phyloP scores from a whole-genome alignment of 1,140 invertebrate genomes.

The Periplaneta americana region DNA sequence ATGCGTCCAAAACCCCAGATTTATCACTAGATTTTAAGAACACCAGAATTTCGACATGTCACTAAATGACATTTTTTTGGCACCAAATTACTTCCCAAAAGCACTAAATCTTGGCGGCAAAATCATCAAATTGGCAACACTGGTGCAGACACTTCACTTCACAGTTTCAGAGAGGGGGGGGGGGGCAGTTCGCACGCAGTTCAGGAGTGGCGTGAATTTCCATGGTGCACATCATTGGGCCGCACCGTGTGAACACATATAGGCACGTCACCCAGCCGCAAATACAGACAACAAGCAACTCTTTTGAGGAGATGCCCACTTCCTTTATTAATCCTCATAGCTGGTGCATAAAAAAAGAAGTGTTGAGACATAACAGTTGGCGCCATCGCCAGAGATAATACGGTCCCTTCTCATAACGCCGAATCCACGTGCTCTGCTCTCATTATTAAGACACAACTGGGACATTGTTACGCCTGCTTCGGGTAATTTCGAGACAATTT shows the following conservation, averaged over 20 bases:
- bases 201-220: no score
- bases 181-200: no score
- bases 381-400: not conserved
- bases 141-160: no score
- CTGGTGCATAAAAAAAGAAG: conserved; percentile 39
- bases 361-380: conserved; percentile 21
- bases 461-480: not conserved
- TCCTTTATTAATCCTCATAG: conserved; percentile 26
- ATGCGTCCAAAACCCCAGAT: no score
- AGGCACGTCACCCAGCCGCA: not conserved
- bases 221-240: not conserved
- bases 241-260: not conserved
- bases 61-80: no score
- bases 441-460: not conserved
- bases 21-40: no score
- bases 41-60: no score
- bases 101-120: no score
- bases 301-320: not conserved
- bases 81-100: no score
- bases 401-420: not conserved
- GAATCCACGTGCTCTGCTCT: not conserved
- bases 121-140: no score
- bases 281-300: not conserved
- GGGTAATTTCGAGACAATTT: not conserved
- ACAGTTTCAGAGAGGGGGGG: no score